Base-by-base conservation (phyloP, 2,797 vertebrate genomes). In the Acanthiza pusilla region DNA sequence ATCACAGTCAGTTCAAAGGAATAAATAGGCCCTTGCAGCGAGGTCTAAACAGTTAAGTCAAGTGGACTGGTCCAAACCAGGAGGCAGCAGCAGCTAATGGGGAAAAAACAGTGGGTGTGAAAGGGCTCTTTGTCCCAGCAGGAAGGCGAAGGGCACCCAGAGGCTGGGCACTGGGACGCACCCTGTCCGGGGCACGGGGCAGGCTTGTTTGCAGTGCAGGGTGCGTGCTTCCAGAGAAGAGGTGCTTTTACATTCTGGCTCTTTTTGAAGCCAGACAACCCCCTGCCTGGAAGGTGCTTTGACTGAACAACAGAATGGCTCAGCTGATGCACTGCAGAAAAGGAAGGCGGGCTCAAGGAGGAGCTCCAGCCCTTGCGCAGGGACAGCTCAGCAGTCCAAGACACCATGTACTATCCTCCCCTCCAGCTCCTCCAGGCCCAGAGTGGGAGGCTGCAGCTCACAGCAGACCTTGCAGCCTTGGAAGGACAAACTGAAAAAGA, bases 111-210 rank as follows among this genome's bases (percentile, higher is more conserved):
- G 47, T 29, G 75, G 27, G 32, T 25, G 76, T 96, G 94, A 96
- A 96, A 94, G 72, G 71, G 76, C 42, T 89, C 93, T 94, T 94
- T 94, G 92, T 96, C 53, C 68, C 65, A 60, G 85, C 63, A 82
- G 82, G 85, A 94, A 78, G 70, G 45, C 2, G 0, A 86, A 85
- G 76, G 85, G n/a, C 0, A 1, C 60, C 42, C 66, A 43, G 66
- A 53, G 67, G 36, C 84, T 73, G 70, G 78, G 86, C 19, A 8
- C 32, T 30, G 53, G 30, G 65, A 50, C 13, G 2, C 61, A 32
- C 82, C 90, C 93, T 89, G 82, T 74, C 47, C 10, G 2, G 25
- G 62, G 23, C 5, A 3, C 51, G 48, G 34, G 47, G 65, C 68
- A 83, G 55, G n/a, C 55, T 47, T 87, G 60, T 92, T 94, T 93